A percentile compares a stretch with the other conserved stretches of the same genome.
Evolutionary conservation across 1,140 invertebrate genomes (phyloP).

Genomic region (Cotesia vestalis): DNA sequence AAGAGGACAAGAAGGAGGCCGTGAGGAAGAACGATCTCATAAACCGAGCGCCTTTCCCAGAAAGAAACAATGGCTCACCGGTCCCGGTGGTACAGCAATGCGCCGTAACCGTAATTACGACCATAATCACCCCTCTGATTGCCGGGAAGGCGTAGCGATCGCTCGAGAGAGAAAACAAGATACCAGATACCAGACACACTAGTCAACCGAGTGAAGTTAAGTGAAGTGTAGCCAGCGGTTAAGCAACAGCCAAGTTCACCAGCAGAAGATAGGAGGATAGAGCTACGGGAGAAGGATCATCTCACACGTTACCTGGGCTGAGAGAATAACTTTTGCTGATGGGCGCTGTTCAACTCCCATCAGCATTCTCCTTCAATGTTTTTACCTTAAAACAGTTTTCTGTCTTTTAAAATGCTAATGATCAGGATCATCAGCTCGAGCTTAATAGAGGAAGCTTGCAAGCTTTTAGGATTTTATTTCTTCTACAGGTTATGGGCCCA

Average conservation of each 20-base stretch:
- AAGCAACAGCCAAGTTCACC: not conserved
- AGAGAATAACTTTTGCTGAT: not conserved
- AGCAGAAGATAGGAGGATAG: constrained; percentile 30
- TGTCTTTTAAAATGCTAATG: not conserved
- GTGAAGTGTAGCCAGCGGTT: constrained; percentile 9
- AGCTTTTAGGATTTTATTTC: too few relatives aligned
- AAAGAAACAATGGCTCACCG: constrained; percentile 55
- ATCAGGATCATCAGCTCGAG: constrained; percentile 8
- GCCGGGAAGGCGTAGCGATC: constrained; percentile 37
- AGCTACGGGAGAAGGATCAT: constrained; percentile 19
- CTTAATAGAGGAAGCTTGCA: too few relatives aligned
- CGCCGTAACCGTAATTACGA: constrained; percentile 59
- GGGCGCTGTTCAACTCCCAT: not conserved
- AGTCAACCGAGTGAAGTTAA: too few relatives aligned
- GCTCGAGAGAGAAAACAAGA: constrained; percentile 35
- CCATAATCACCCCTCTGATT: constrained; percentile 51
- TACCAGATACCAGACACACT: not conserved
- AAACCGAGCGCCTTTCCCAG: constrained; percentile 50
- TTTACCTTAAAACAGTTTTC: not conserved
- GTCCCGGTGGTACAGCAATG: constrained; percentile 43
- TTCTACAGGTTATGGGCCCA: too few relatives aligned
- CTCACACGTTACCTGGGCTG: constrained; percentile 31
- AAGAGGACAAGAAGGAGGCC: constrained; percentile 40
- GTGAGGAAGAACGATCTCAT: constrained; percentile 46
- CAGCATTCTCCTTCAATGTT: not conserved